A percentile compares a stretch with the other conserved stretches of the same genome.
phyloP scores from a whole-genome alignment of 2,888 invertebrate genomes.

The Hanleya hanleyi region DNA sequence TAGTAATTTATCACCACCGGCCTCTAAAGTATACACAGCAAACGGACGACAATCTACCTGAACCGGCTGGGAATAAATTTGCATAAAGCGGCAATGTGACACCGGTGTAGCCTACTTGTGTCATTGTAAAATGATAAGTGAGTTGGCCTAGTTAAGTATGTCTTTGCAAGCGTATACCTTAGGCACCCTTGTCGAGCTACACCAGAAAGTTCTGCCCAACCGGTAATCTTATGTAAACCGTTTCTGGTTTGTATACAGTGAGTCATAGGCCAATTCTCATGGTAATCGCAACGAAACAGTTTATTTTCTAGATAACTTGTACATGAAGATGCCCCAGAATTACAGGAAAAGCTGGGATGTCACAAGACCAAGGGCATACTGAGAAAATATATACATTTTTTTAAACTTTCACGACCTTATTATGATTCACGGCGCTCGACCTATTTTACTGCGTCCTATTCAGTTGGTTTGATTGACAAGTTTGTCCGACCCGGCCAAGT shows the following conservation, averaged over 20 bases:
- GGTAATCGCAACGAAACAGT: background rate
- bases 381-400: background rate
- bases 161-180: constrained; percentile 1
- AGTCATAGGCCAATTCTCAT: background rate
- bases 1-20: no score
- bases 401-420: constrained; percentile 1
- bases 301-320: background rate
- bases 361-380: background rate
- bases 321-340: background rate
- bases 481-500: background rate
- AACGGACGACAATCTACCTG: no score
- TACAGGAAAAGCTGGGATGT: background rate
- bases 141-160: background rate
- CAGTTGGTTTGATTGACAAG: background rate
- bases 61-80: background rate
- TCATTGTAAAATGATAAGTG: constrained; percentile 6
- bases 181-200: background rate
- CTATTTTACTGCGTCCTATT: constrained; percentile 9
- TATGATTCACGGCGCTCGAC: constrained; percentile 4
- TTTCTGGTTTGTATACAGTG: background rate
- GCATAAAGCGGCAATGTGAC: background rate
- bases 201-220: background rate
- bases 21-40: no score
- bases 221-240: constrained; percentile 1
- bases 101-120: constrained; percentile 3